Evolutionary conservation across 2,113 vertebrate species (phyloP).

Genomic region (Gymnogyps californianus): DNA sequence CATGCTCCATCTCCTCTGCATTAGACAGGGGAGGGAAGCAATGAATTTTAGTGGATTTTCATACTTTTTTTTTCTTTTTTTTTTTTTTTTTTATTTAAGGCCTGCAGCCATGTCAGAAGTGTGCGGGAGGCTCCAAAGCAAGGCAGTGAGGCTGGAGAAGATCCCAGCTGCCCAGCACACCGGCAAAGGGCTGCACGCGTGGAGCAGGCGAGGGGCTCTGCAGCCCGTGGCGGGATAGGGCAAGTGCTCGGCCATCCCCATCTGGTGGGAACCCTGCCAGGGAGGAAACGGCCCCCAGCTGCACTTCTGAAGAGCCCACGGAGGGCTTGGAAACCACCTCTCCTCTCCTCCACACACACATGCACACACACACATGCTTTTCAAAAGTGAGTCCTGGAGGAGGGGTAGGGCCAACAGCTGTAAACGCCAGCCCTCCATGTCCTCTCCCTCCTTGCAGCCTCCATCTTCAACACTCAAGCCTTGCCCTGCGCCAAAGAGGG

Average conservation of each 20-base stretch:
- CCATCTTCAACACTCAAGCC: background rate
- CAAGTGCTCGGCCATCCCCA: accelerated
- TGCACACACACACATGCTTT: accelerated
- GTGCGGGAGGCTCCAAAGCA: background rate
- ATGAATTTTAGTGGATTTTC: background rate
- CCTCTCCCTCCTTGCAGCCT: background rate
- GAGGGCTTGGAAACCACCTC: background rate
- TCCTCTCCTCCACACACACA: background rate
- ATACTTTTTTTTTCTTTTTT: too few relatives aligned
- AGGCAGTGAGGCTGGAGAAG: background rate
- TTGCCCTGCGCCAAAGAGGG: accelerated
- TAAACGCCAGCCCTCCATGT: background rate
- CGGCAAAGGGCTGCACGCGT: accelerated
- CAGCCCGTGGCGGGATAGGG: background rate
- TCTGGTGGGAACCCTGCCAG: background rate
- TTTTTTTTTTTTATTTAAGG: background rate
- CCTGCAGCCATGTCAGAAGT: background rate
- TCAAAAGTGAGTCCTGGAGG: background rate
- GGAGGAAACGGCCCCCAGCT: background rate
- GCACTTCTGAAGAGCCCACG: background rate
- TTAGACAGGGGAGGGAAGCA: background rate
- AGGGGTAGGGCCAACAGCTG: background rate
- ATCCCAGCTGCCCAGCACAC: background rate
- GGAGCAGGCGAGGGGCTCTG: background rate
- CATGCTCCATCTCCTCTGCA: background rate